Evolutionary conservation across 2,888 invertebrate genomes (phyloP).

Genomic region (Ormyrus nitidulus): DNA sequence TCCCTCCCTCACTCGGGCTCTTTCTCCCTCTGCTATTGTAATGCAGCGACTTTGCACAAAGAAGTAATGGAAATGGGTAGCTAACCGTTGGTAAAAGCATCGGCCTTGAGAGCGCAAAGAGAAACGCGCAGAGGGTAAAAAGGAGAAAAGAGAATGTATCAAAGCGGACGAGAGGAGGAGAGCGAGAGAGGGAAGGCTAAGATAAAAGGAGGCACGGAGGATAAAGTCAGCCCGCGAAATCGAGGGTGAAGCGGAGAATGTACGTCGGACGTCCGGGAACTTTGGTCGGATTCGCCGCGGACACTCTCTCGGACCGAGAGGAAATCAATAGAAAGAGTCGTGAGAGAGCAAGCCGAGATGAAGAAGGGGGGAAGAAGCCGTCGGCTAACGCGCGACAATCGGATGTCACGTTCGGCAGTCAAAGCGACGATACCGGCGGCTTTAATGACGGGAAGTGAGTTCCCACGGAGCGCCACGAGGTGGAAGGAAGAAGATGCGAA

Average conservation of each 20-base stretch:
- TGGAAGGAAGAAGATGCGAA: not conserved
- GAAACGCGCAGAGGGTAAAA: conserved; percentile 13
- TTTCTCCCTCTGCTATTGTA: too few relatives aligned
- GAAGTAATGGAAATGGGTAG: conserved; percentile 20
- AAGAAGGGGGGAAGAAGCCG: not conserved
- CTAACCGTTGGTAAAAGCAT: conserved; percentile 16
- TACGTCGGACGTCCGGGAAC: conserved; percentile 41
- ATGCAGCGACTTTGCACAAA: not conserved
- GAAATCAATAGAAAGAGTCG: conserved; percentile 14
- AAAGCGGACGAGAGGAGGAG: not conserved
- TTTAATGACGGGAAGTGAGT: conserved; percentile 50
- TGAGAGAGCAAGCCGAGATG: not conserved
- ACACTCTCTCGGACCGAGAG: not conserved
- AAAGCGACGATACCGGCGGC: conserved; percentile 24
- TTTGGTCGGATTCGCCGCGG: conserved; percentile 24
- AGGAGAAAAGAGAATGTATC: conserved; percentile 25
- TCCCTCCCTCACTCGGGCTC: too few relatives aligned
- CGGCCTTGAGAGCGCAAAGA: not conserved
- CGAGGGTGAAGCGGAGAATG: conserved; percentile 27
- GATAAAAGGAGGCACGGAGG: not conserved
- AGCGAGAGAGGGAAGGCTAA: not conserved
- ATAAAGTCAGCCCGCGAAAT: conserved; percentile 22
- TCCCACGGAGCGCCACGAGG: not conserved
- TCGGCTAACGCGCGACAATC: conserved; percentile 29
- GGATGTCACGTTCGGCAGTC: conserved; percentile 52